Conservation (phyloP, 2,888 invertebrate genomes). For the Thelaira solivaga region DNA sequence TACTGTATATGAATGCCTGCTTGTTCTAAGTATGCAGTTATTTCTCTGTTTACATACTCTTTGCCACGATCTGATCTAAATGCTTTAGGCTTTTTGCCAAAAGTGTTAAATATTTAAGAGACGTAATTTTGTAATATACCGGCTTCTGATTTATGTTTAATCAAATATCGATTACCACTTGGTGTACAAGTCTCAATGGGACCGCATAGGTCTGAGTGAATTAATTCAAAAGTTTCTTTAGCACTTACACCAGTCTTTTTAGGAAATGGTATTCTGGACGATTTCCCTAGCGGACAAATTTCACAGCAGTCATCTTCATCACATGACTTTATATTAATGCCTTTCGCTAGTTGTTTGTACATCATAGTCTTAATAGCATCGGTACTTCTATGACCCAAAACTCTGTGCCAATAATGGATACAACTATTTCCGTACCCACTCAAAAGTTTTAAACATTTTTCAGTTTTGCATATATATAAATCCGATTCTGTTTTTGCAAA, state of each 20-base stretch:
- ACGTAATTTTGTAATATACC: not conserved
- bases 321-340: not conserved
- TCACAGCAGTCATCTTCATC: not conserved
- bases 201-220: constrained; percentile 1
- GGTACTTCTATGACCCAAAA: not conserved
- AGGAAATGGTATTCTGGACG: constrained; percentile 5
- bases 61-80: constrained; percentile 8
- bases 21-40: not conserved
- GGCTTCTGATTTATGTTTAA: constrained; percentile 15
- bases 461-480: constrained; percentile 7
- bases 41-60: not conserved
- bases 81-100: not conserved
- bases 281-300: constrained; percentile 15
- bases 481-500: not conserved
- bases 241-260: constrained; percentile 18
- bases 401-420: constrained; percentile 27
- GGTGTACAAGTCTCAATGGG: not conserved
- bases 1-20: constrained; percentile 14
- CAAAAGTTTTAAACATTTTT: not conserved
- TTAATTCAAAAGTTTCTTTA: not conserved
- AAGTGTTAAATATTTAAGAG: not conserved
- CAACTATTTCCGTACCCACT: not conserved
- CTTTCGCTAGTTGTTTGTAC: not conserved
- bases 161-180: constrained; percentile 1
- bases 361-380: constrained; percentile 9